Conservation (phyloP, 2,113 vertebrate genomes). For the Bucco capensis region DNA sequence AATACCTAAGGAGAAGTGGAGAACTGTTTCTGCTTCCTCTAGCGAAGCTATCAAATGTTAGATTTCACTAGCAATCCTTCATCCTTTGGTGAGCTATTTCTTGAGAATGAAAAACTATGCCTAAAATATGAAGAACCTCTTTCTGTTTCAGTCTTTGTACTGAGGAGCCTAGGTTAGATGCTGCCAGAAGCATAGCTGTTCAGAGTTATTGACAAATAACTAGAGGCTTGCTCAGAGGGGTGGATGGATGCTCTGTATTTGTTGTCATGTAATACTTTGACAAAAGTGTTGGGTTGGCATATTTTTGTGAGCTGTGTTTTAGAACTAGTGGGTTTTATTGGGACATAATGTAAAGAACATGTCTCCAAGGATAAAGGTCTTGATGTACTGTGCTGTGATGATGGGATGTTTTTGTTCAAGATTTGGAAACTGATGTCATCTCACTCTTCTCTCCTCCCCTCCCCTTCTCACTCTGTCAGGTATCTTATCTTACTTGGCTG, state of each 20-base stretch:
- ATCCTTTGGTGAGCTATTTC: not conserved
- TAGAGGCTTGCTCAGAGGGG: not conserved
- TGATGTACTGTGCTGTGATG: rapidly evolving
- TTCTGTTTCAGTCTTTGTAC: not conserved
- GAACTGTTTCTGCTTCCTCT: not conserved
- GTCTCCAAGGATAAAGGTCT: not conserved
- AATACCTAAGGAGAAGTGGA: not conserved
- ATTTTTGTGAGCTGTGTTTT: not conserved
- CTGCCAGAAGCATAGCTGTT: not conserved
- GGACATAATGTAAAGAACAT: not conserved
- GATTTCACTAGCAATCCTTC: not conserved
- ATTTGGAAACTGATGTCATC: not conserved
- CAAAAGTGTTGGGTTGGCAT: not conserved
- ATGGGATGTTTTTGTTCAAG: not conserved
- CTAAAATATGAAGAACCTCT: not conserved
- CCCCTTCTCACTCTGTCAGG: conserved; percentile 69
- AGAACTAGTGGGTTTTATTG: not conserved
- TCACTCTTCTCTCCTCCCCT: not conserved
- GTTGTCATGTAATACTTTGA: not conserved
- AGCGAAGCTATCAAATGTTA: not conserved
- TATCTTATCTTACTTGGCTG: conserved; percentile 95
- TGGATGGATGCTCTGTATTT: not conserved
- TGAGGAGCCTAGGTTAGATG: not conserved
- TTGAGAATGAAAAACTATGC: not conserved
- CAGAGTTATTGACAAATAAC: not conserved